Percentiles rank a stretch among this genome's conserved stretches.
phyloP scores from a whole-genome alignment of 1,140 invertebrate species.

The Pseudobourletiella spinata region DNA sequence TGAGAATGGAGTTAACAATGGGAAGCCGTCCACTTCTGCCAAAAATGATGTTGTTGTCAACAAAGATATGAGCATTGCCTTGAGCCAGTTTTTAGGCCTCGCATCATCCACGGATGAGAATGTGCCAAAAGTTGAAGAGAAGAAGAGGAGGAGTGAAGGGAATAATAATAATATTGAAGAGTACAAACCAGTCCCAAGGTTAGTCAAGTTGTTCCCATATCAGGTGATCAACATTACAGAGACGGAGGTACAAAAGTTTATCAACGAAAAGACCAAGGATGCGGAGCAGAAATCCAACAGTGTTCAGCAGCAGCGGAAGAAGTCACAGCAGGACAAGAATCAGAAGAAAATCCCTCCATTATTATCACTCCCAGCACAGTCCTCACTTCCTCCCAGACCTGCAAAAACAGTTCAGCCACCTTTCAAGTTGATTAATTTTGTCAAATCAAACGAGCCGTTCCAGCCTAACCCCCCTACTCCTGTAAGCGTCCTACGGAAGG shows the following conservation, averaged over 20 bases:
- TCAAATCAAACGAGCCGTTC: no score
- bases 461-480: no score
- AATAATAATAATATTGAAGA: no score
- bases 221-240: conserved; percentile 26
- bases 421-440: no score
- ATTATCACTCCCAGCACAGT: neutral
- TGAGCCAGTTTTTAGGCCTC: neutral
- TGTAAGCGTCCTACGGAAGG: no score
- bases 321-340: no score
- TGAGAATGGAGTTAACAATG: neutral
- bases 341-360: neutral
- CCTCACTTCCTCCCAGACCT: no score
- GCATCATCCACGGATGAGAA: neutral
- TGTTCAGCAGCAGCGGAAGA: no score
- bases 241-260: neutral
- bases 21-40: neutral
- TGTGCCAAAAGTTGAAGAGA: neutral
- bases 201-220: conserved; percentile 29
- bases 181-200: conserved; percentile 6
- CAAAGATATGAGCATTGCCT: neutral
- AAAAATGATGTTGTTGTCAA: neutral
- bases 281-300: no score
- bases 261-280: neutral
- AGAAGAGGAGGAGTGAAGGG: neutral
- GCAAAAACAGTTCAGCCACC: no score